phyloP scores from a whole-genome alignment of 2,113 vertebrate species.

The Hemibagrus wyckioides region DNA sequence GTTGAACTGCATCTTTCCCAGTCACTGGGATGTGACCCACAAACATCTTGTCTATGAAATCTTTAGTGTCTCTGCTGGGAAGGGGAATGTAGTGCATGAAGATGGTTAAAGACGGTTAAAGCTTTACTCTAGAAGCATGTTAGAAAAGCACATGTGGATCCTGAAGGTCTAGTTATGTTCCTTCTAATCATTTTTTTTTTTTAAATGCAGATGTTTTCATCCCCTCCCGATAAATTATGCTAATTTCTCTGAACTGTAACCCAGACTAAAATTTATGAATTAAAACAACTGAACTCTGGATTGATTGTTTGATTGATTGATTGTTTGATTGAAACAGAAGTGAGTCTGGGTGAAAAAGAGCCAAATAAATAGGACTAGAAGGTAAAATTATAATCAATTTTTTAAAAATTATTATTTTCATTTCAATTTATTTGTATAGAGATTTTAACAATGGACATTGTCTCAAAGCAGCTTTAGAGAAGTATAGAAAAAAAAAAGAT shows the following conservation, averaged over 20 bases:
- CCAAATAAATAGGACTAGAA: neutral
- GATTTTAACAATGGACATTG: too few relatives aligned
- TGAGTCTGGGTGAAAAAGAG: neutral
- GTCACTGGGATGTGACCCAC: neutral
- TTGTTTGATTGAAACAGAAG: neutral
- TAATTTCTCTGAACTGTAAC: neutral
- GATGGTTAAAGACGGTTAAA: too few relatives aligned
- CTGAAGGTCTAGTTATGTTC: neutral
- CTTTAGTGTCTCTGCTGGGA: neutral
- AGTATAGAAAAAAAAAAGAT: too few relatives aligned
- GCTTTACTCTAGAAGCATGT: neutral
- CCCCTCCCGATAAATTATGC: neutral
- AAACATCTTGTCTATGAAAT: neutral
- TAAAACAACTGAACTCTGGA: neutral
- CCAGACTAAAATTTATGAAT: neutral
- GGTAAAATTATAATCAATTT: neutral
- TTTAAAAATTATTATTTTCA: neutral
- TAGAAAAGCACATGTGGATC: neutral
- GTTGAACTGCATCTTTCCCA: neutral
- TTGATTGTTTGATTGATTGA: too few relatives aligned
- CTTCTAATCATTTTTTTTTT: neutral
- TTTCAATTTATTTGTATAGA: too few relatives aligned
- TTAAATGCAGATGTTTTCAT: neutral
- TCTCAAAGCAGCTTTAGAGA: too few relatives aligned
- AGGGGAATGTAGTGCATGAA: neutral